Base-by-base conservation (phyloP, 2,888 invertebrate species). In the Rhagophthalmus giganteus region DNA sequence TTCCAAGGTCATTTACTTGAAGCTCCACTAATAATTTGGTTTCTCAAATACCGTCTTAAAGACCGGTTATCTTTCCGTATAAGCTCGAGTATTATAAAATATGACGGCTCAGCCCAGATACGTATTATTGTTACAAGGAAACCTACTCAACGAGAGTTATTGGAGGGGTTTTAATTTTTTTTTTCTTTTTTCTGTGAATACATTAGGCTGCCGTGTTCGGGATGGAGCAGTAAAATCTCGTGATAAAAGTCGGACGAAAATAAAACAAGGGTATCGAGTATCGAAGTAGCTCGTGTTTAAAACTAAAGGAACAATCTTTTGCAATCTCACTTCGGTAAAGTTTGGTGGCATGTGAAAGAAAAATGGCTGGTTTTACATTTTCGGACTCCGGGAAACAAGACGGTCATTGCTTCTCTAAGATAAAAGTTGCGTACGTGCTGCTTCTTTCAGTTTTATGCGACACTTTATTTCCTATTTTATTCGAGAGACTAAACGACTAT, bases 231-330 rank as follows among this genome's bases (percentile, higher is more conserved):
- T 56, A 54, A 54, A 58, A 52, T 54, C 45, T 42, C 20, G 24
- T 38, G 42, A 47, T 47, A 42, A 51, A 47, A 51, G 42, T 47
- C 51, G 35, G 34, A 40, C 42, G 38, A 51, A 47, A 47, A 39
- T 47, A 47, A 42, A 40, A 45, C 42, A 37, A 45, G 47, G 27
- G 44, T 48, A 53, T 42, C 53, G 48, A 44, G 55, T 59, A 56
- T 49, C 54, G 42, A 52, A 49, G 60, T 65, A 65, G 67, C 59
- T 62, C 69, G 71, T 71, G 71, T 72, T 72, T 68, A 66, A 72
- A 73, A 72, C 71, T 71, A 67, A 62, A 65, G 63, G 67, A 71
- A 73, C 72, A 73, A 73, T 73, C 72, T 71, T 72, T 72, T 63
- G 68, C 71, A 72, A 73, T 74, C 71, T 69, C 65, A 70, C 70